Evolutionary conservation across 2,888 invertebrate species (phyloP), one percentile per base, ranked within the genome.

Genomic region (Megamerina dolium): DNA sequence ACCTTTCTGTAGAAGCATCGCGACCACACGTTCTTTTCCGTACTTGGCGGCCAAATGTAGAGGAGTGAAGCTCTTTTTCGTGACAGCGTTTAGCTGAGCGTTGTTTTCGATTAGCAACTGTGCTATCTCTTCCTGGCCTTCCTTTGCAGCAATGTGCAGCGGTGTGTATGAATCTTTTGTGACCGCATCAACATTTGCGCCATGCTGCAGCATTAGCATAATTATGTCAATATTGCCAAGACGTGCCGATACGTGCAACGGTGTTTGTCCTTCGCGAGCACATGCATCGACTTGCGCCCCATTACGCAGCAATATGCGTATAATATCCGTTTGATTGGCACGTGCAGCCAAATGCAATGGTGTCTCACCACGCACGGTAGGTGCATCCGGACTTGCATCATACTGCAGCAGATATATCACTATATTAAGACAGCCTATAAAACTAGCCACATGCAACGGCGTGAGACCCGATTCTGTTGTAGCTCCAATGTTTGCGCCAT

Each of bases 371-470:
- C 97, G 78, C 17, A 97, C 90, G 1, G 97, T 99, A 47, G 91
- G 87, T 42, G 90, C 86, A 74, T 97, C 95, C 2, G 93, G 89
- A 63, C 85, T 86, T 16, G 95, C 95, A 51, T 93, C 92, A 60
- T 94, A 86, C 73, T 92, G 90, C 49, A 97, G 79, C 66, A 99
- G 77, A 73, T 89, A 94, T 61, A 97, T 87, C 51, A 96, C 96
- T 64, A 99, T 96, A 75, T 96, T 95, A 91, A 96, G 93, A 73
- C 95, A 95, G 46, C 97, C 97, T 96, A 99, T 97, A 77, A 99
- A 97, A 57, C 94, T 87, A 6, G 96, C 95, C 49, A 97, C 97
- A 74, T 99, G 97, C 19, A 99, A 78, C 0, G 96, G 95, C 3
- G 96, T 96, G 55, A 99, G 75, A 0, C 97, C 97, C 19, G 82